Conservation (phyloP, 2,113 vertebrate genomes). For the Ailuropoda melanoleuca region DNA sequence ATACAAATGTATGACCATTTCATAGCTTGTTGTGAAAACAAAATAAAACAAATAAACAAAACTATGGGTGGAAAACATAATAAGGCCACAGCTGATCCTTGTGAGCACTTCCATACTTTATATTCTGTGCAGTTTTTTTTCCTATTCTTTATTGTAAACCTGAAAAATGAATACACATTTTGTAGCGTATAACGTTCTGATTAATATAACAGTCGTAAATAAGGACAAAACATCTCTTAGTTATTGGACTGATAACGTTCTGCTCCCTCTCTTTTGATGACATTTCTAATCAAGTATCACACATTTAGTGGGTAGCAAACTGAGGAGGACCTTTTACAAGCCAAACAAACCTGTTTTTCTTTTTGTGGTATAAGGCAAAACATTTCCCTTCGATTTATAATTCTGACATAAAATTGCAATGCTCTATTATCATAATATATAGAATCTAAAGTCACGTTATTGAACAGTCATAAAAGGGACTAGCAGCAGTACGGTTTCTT, state of each 20-base stretch:
- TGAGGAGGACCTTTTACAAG: constrained; percentile 12
- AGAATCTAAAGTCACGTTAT: background rate
- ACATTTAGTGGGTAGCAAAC: constrained; percentile 43
- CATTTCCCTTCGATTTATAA: constrained; percentile 50
- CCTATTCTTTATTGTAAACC: background rate
- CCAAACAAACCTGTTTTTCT: background rate
- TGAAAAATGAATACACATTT: background rate
- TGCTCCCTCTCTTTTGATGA: background rate
- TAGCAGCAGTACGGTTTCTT: background rate
- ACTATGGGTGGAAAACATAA: background rate
- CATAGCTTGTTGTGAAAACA: background rate
- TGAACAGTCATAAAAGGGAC: background rate
- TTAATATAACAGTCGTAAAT: background rate
- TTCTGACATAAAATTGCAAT: background rate
- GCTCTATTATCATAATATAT: background rate
- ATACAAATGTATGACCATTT: background rate
- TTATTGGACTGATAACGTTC: constrained; percentile 1
- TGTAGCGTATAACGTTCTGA: background rate
- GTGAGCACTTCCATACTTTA: background rate
- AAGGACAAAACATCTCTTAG: background rate
- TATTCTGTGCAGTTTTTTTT: background rate
- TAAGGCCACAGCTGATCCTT: background rate
- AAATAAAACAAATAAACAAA: background rate
- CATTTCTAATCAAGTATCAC: constrained; percentile 50
- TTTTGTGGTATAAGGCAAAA: background rate